Evolutionary conservation across 2,113 vertebrate genomes (phyloP), one percentile per base, ranked within the genome.

Genomic region (Diadophis punctatus): DNA sequence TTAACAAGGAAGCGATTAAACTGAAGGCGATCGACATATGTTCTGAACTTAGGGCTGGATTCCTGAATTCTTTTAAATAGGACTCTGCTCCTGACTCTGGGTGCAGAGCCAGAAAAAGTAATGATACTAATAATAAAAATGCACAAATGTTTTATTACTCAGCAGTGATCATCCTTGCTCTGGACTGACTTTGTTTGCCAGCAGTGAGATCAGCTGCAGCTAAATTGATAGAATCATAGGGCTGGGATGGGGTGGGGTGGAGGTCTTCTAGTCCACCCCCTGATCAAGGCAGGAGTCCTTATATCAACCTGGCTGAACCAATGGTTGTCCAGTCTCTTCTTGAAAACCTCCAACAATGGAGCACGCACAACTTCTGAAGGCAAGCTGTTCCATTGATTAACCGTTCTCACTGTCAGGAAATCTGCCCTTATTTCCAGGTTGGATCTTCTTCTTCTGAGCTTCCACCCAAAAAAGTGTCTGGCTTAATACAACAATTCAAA

Each of bases 1-100:
- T 49, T 86, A 49, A 90, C 87, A 86, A 92, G 88, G 88, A 90
- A 92, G 22, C 5, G 20, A 86, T 90, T 86, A 90, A 58, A 11
- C 74, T 55, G 25, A 86, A 51, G 55, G 60, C 60, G 5, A 85
- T 86, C 55, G 48, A 60, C 92, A 90, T 90, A 48, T 86, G 88
- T 92, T 90, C 18, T 20, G 49, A 39, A 55, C 53, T 51, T 46
- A 25, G 14, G 48, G 20, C 60, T 46, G 9, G 49, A 90, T 43
- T 34, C 53, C 20, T 86, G 53, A 53, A 51, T 20, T 27, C 25
- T 60, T 86, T 56, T 80, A 7, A n/a, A 49, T 48, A 51, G 39
- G 43, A 9, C 8, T 63, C 22, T 63, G 49, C 60, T 55, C 86
- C 34, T 11, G 43, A 92, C 7, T 14, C 3, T 34, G 46, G 51